phyloP scores from a whole-genome alignment of 92 coral and sea anemone genomes.

The Bergia puertoricense region DNA sequence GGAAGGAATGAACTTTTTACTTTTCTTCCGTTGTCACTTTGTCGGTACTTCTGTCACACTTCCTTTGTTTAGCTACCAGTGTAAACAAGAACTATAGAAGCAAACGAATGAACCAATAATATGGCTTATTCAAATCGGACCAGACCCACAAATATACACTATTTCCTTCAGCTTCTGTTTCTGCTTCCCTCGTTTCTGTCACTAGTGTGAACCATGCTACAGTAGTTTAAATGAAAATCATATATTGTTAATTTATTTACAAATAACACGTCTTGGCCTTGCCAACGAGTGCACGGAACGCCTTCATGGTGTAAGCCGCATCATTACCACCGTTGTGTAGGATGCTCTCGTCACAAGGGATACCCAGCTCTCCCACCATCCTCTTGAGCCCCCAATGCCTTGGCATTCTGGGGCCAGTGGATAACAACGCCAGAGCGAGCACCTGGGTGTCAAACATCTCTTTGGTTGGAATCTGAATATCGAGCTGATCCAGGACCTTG shows the following conservation, averaged over 20 bases:
- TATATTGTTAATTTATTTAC: not conserved
- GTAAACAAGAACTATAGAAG: too few relatives aligned
- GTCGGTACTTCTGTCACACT: too few relatives aligned
- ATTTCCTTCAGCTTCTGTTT: too few relatives aligned
- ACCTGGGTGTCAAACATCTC: slow-evolving; percentile 66
- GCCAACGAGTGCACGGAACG: slow-evolving; percentile 48
- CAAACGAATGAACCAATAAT: too few relatives aligned
- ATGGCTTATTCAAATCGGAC: too few relatives aligned
- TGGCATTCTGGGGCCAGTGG: slow-evolving; percentile 33
- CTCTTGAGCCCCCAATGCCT: too few relatives aligned
- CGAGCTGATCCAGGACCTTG: slow-evolving; percentile 45
- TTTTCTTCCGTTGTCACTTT: too few relatives aligned
- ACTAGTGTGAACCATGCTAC: too few relatives aligned
- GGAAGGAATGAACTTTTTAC: too few relatives aligned
- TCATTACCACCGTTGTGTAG: slow-evolving; percentile 64
- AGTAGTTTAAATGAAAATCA: not conserved
- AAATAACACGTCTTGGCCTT: not conserved
- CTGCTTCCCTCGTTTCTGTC: too few relatives aligned
- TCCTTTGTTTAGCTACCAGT: too few relatives aligned
- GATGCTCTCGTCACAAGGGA: slow-evolving; percentile 23
- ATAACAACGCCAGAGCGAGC: slow-evolving; percentile 54
- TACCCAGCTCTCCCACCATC: not conserved
- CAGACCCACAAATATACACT: too few relatives aligned
- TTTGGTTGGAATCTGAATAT: slow-evolving; percentile 43
- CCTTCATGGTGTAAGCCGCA: slow-evolving; percentile 25